These are phyloP conservation scores for Percopsis omiscomaycus DNA, from an alignment of 2,797 vertebrate species.

Conservation along the genomic window DNA sequence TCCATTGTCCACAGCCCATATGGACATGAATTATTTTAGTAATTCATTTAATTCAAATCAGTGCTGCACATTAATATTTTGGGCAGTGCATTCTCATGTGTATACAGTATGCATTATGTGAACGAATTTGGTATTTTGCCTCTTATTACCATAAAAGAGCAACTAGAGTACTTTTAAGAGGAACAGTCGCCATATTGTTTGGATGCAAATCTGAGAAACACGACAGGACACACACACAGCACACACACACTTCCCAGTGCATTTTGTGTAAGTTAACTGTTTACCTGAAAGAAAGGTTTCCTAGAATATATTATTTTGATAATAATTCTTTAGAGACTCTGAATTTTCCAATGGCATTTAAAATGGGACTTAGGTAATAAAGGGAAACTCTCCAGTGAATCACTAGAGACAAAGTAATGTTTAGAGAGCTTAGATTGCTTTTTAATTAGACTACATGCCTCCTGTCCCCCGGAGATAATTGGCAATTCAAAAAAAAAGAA, in stretches of 20 bases:
- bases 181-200: no score
- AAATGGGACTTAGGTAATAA: slow-evolving; percentile 29
- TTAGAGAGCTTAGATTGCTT: slow-evolving; percentile 67
- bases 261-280: no score
- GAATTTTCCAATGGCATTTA: no score
- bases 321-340: slow-evolving; percentile 20
- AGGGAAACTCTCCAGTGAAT: slow-evolving; percentile 44
- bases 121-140: no score
- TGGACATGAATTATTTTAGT: slow-evolving; percentile 44
- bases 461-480: slow-evolving; percentile 62
- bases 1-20: slow-evolving; percentile 54
- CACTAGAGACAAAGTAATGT: slow-evolving; percentile 54
- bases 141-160: no score
- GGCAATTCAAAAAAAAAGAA: slow-evolving; percentile 51
- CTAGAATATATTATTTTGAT: no score
- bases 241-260: no score
- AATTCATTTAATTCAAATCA: slow-evolving; percentile 49
- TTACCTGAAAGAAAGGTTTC: no score
- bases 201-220: slow-evolving; percentile 27
- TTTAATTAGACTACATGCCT: slow-evolving; percentile 69
- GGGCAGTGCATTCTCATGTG: neutral
- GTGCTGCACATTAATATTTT: slow-evolving; percentile 52
- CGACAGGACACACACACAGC: slow-evolving; percentile 16
- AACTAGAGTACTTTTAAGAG: no score
- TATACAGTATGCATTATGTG: no score